Evolutionary conservation across 1,140 invertebrate genomes (phyloP).

Genomic region (Drosophila truncata): DNA sequence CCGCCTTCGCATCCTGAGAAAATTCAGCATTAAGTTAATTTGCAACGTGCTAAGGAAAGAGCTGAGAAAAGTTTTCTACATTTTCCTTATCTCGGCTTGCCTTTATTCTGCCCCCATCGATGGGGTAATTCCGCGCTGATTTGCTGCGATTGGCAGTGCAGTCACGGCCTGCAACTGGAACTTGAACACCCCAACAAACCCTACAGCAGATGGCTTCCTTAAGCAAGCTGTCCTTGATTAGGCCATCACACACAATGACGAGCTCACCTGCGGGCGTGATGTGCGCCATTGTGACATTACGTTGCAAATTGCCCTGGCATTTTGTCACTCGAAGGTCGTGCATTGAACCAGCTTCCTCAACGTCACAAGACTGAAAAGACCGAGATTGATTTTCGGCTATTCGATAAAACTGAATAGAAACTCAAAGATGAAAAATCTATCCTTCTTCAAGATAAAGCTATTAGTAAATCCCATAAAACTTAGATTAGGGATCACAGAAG

Average conservation of each 20-base stretch:
- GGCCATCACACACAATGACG: constrained; percentile 63
- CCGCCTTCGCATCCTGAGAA: constrained; percentile 4
- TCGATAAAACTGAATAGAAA: background rate
- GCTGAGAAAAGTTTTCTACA: constrained; percentile 35
- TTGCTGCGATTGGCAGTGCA: constrained; percentile 72
- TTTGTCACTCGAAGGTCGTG: constrained; percentile 44
- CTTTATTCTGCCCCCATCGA: constrained; percentile 46
- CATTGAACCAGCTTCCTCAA: constrained; percentile 8
- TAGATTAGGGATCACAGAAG: background rate
- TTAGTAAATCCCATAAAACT: background rate
- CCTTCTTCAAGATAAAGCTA: too few relatives aligned
- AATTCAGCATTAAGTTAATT: constrained; percentile 79
- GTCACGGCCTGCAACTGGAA: constrained; percentile 48
- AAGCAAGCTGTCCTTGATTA: constrained; percentile 58
- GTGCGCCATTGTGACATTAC: constrained; percentile 55
- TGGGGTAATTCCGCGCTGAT: constrained; percentile 76
- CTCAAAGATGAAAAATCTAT: too few relatives aligned
- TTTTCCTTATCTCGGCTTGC: background rate
- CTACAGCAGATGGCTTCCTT: constrained; percentile 2
- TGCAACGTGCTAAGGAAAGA: constrained; percentile 65
- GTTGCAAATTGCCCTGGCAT: constrained; percentile 60
- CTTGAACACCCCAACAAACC: background rate
- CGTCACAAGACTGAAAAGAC: background rate
- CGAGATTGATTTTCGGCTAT: constrained; percentile 9
- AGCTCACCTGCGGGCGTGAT: constrained; percentile 19